These are phyloP conservation scores for Gephyroberyx darwinii DNA, from an alignment of 2,797 vertebrate species.

Conservation along the genomic window DNA sequence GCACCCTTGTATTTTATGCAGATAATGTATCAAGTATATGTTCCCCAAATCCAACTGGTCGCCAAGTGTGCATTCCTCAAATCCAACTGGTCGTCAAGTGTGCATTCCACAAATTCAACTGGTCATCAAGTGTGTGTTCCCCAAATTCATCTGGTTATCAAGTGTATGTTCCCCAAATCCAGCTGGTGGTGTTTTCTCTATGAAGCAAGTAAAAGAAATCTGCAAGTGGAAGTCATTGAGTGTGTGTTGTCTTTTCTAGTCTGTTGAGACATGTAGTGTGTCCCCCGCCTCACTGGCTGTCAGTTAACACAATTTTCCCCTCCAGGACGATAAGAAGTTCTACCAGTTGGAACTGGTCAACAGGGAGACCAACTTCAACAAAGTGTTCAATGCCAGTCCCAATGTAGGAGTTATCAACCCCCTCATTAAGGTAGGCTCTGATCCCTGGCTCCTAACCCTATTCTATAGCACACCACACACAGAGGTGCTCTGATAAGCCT, in stretches of 20 bases:
- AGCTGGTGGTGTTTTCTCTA: no score
- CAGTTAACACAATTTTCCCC: slow-evolving; percentile 41
- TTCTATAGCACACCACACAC: slow-evolving; percentile 38
- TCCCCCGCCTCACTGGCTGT: slow-evolving; percentile 11
- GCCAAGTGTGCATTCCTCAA: no score
- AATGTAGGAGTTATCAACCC: slow-evolving; percentile 99
- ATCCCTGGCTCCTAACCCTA: background rate
- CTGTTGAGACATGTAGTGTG: background rate
- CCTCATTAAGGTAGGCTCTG: slow-evolving; percentile 88
- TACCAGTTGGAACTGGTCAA: slow-evolving; percentile 99
- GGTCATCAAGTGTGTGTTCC: background rate
- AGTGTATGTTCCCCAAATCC: no score
- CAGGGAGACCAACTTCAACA: slow-evolving; percentile 99
- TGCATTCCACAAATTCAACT: no score
- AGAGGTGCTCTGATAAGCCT: slow-evolving; percentile 29
- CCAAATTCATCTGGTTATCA: slow-evolving; percentile 10
- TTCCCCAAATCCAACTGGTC: no score
- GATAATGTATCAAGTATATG: no score
- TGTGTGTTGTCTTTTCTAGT: background rate
- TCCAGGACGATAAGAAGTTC: slow-evolving; percentile 99
- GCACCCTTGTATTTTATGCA: no score
- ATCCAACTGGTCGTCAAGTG: no score
- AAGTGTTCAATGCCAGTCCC: slow-evolving; percentile 97
- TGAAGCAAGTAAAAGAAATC: slow-evolving; percentile 31
- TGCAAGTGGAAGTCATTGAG: no score